These are phyloP conservation scores for Chelonus insularis DNA, from an alignment of 1,140 invertebrate species.

Conservation along the genomic window DNA sequence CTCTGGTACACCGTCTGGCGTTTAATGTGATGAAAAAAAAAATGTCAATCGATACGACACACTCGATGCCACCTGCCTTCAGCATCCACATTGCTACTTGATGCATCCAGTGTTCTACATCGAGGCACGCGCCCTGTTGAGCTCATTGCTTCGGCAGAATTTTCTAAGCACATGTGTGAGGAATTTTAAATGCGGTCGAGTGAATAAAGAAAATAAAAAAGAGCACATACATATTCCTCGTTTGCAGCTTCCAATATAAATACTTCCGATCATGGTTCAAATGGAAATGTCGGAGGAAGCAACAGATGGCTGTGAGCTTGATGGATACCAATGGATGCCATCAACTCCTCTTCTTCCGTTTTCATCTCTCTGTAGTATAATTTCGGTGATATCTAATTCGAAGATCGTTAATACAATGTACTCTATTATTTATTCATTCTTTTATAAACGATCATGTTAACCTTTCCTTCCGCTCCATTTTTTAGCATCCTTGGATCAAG, in stretches of 20 bases:
- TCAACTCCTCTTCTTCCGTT: slow-evolving; percentile 17
- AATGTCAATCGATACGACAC: not conserved
- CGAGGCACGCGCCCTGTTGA: no score
- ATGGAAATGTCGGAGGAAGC: slow-evolving; percentile 44
- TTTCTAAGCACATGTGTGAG: not conserved
- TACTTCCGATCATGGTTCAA: slow-evolving; percentile 30
- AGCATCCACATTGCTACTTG: not conserved
- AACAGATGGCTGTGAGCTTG: slow-evolving; percentile 43
- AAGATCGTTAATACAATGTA: no score
- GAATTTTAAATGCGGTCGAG: no score
- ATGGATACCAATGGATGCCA: slow-evolving; percentile 43
- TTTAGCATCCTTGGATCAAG: no score
- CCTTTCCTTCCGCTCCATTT: no score
- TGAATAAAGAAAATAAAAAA: not conserved
- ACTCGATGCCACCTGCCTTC: slow-evolving; percentile 10
- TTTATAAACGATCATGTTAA: no score
- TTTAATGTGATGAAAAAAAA: slow-evolving; percentile 17
- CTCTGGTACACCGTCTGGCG: slow-evolving; percentile 15
- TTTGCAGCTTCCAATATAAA: slow-evolving; percentile 1
- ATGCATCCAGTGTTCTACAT: not conserved
- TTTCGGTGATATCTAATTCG: no score
- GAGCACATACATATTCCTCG: not conserved
- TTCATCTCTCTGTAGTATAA: not conserved
- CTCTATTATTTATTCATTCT: no score
- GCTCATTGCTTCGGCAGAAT: not conserved